Conservation (phyloP, 23 tunicate species). For the Oikopleura vanhoeffeni region DNA sequence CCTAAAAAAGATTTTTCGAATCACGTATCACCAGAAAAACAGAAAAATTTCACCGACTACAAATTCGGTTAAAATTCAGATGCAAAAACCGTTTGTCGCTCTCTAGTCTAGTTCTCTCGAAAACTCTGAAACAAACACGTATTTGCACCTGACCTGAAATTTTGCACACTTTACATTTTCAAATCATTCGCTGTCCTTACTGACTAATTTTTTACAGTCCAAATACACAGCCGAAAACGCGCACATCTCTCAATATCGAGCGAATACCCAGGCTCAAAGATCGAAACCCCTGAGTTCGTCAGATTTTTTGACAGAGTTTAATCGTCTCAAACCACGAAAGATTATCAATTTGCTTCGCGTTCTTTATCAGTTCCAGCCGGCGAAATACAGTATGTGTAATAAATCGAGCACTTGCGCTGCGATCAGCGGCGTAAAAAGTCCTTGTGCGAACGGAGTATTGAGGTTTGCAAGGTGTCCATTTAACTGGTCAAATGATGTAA, state of each 20-base stretch:
- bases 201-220: too few species aligned
- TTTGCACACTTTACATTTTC: too few species aligned
- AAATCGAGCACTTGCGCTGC: slow-evolving; percentile 54
- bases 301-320: slow-evolving; percentile 17
- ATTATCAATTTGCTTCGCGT: slow-evolving; percentile 45
- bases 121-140: too few species aligned
- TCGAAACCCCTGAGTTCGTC: slow-evolving; percentile 22
- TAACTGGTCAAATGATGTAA: slow-evolving; percentile 52
- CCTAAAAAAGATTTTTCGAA: too few species aligned
- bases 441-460: too few species aligned
- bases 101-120: too few species aligned
- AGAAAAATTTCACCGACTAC: too few species aligned
- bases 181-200: too few species aligned
- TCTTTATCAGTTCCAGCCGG: slow-evolving; percentile 52
- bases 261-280: slow-evolving; percentile 44
- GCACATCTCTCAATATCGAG: slow-evolving; percentile 54
- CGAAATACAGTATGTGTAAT: not conserved
- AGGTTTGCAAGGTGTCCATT: not conserved
- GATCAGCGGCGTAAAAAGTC: slow-evolving; percentile 22
- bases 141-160: too few species aligned
- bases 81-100: too few species aligned
- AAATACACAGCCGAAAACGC: slow-evolving; percentile 30
- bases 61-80: too few species aligned
- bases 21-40: too few species aligned
- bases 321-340: slow-evolving; percentile 22